Evolutionary conservation across 2,797 vertebrate genomes (phyloP).

Genomic region (Enteromius argenteus): DNA sequence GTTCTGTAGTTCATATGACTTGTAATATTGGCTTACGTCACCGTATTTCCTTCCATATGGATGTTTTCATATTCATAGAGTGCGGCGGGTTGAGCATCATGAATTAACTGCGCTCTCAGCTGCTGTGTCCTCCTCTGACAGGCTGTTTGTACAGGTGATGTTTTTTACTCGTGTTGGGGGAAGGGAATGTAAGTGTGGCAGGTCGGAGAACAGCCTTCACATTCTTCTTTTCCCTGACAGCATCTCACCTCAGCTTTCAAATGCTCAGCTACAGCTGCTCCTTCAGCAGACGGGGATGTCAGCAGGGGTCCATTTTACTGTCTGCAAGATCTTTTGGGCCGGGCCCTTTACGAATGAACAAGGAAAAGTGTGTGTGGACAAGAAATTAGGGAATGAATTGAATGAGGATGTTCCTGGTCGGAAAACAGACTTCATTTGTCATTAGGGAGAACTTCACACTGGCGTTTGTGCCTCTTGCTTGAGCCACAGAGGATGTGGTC

Average conservation of each 20-base stretch:
- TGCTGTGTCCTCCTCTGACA: slow-evolving; percentile 33
- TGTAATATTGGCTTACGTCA: background rate
- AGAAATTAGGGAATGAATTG: background rate
- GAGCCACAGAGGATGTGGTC: slow-evolving; percentile 10
- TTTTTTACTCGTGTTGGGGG: slow-evolving; percentile 51
- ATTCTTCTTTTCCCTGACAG: slow-evolving; percentile 64
- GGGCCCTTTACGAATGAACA: background rate
- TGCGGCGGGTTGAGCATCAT: slow-evolving; percentile 10
- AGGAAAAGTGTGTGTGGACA: slow-evolving; percentile 14
- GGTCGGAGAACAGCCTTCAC: slow-evolving; percentile 51
- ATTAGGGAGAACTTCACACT: background rate
- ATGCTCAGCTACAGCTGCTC: background rate
- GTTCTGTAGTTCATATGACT: background rate
- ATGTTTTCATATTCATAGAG: background rate
- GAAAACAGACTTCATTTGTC: background rate
- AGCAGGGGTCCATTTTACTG: slow-evolving; percentile 27
- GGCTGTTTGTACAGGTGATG: slow-evolving; percentile 67
- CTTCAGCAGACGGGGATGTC: background rate
- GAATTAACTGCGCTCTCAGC: background rate
- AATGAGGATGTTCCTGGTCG: background rate
- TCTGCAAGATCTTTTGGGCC: slow-evolving; percentile 29
- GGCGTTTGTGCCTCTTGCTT: background rate
- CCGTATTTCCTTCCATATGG: background rate
- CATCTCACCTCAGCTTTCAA: slow-evolving; percentile 58
- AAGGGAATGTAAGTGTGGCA: slow-evolving; percentile 18